Evolutionary conservation across 2,797 vertebrate species (phyloP).

Genomic region (Spizella passerina): DNA sequence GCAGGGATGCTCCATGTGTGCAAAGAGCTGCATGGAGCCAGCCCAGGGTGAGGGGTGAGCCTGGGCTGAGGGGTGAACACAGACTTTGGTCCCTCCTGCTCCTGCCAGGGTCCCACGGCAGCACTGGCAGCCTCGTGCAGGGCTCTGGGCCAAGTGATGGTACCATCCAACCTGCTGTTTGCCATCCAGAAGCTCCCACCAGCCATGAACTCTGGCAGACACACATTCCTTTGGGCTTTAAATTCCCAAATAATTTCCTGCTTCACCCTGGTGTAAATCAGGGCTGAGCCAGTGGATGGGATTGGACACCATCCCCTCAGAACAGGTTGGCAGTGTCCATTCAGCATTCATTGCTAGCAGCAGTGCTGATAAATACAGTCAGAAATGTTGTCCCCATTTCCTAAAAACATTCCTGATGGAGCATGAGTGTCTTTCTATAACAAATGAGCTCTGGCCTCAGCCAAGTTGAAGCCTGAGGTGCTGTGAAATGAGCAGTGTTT

Average conservation of each 20-base stretch:
- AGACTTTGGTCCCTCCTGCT: neutral
- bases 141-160: neutral
- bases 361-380: neutral
- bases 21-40: neutral
- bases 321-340: neutral
- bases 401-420: neutral
- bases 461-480: neutral
- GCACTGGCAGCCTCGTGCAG: neutral
- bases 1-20: rapidly evolving
- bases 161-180: neutral
- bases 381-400: neutral
- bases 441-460: neutral
- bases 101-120: rapidly evolving
- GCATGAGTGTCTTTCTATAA: neutral
- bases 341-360: neutral
- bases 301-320: neutral
- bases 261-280: neutral
- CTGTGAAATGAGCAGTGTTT: neutral
- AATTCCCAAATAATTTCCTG: neutral
- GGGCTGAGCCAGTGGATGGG: neutral
- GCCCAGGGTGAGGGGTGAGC: rapidly evolving
- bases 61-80: neutral
- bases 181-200: neutral
- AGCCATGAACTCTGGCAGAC: neutral
- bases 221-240: neutral